Base-by-base conservation (phyloP, 2,797 vertebrate species). In the Microctenopoma stevenorrisi region DNA sequence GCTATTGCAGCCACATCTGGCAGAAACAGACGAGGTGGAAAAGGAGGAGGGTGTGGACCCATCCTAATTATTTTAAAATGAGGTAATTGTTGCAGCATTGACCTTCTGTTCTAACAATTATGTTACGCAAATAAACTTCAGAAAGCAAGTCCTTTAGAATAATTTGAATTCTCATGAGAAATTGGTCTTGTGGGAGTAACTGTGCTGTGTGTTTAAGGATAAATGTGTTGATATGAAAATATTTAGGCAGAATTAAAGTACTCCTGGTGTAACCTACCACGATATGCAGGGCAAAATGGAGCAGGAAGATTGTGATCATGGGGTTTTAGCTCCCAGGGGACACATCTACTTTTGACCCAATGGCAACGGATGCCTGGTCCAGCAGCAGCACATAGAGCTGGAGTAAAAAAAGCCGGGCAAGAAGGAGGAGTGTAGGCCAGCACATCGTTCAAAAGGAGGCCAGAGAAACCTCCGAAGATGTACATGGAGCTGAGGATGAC, bases 381-480 rank as follows among this genome's bases (percentile, higher is more conserved):
- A 2, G 96, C 96, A 0, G 91, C 88, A 58, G 93, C 93, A 74
- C 97, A 98, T 7, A 76, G 74, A 25, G 93, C 92, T 55, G 94
- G 93, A 52, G 89, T 91, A 61, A 84, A 91, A 82, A 97, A 98
- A 11, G 96, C 97, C 84, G 82, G 94, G 81, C 97, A 98, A 86
- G 95, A 96, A 9, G 96, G 96, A 51, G 96, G 96, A 11, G 95
- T 96, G 84, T 97, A 98, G 54, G 96, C 94, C 62, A 98, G 90
- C 72, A 98, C 94, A 10, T 98, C 97, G 63, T 95, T 97, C 78
- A 98, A 84, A 0, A 98, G 94, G 4, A 97, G 88, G 37, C 96
- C 97, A 16, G 96, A 98, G 89, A 98, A 98, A 0, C 97, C 96
- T 1, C 96, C 97, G 62, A 98, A 98, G 90, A 98, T 82, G 78